Evolutionary conservation across 2,797 vertebrate species (phyloP), one percentile per base, ranked within the genome.

Genomic region (Danio choprae): DNA sequence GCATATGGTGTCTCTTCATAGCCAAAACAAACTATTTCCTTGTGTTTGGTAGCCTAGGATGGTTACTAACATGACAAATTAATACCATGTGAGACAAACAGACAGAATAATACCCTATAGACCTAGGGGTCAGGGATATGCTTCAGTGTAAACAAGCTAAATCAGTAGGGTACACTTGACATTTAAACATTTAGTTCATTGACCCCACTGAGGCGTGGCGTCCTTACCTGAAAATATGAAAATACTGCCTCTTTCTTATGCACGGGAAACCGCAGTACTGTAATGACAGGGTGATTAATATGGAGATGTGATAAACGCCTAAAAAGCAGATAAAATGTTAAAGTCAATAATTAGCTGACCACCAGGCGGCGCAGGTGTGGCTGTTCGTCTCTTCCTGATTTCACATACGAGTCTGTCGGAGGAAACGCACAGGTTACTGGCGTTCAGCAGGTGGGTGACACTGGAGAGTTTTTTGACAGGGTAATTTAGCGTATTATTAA

Each of bases 191-290:
- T 60, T 74, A 92, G 91, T 91, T 92, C 90, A 91, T 78, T 90
- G 91, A 92, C 87, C 90, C 79, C 85, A 50, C n/a, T 13, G 89
- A 88, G 91, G 92, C 88, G 91, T 90, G 90, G 87, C 88, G 67
- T 53, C 58, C 62, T 77, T 3, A 20, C 12, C 38, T 40, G 38
- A 29, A 29, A 29, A 29, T 29, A 29, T 4, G 65, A 13, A 15
- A 70, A 79, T 16, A 51, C 44, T 60, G n/a, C 13, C 41, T 77
- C 7, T 18, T 53, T 29, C 12, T 3, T 11, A 16, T 18, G 41
- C 20, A 53, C 6, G 9, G 9, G 9, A 55, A 70, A 44, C 8
- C 2, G 7, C 6, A 15, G 10, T 68, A 20, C 13, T 18, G 13
- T 29, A 43, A 67, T 15, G 5, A 51, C 11, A 43, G 7, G 10